Percentiles rank a stretch among this genome's conserved stretches.
These are phyloP conservation scores for Capromys pilorides DNA, from an alignment of 2,797 vertebrate genomes.

Conservation along the genomic window DNA sequence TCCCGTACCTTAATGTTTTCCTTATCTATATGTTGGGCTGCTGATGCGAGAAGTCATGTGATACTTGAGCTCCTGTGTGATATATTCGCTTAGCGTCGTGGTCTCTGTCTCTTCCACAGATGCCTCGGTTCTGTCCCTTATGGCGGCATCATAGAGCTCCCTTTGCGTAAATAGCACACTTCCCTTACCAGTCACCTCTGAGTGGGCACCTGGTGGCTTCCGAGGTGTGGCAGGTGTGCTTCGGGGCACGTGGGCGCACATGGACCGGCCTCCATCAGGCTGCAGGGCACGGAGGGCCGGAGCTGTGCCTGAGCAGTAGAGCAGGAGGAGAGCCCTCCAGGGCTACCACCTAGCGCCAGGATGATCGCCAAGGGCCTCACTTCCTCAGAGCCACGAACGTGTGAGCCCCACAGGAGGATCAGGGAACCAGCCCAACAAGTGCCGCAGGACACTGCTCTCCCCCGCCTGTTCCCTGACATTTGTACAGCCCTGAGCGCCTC, in stretches of 20 bases:
- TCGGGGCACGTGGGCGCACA: fast-evolving
- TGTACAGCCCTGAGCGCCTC: conserved; percentile 61
- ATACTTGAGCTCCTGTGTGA: neutral
- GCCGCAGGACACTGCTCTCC: neutral
- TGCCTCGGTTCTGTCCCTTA: neutral
- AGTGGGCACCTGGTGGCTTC: neutral
- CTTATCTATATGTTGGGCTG: neutral
- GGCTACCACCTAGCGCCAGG: neutral
- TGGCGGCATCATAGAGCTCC: neutral
- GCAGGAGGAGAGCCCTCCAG: neutral
- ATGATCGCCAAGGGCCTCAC: neutral
- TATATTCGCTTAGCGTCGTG: neutral
- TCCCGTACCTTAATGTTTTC: neutral
- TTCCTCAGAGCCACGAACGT: neutral
- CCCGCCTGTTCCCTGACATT: conserved; percentile 7
- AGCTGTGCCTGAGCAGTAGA: neutral
- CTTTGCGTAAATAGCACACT: neutral
- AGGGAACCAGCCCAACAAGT: neutral
- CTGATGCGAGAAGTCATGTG: neutral
- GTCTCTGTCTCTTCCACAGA: neutral
- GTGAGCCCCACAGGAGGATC: neutral
- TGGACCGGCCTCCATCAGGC: neutral
- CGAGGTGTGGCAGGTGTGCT: neutral
- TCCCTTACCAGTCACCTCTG: neutral
- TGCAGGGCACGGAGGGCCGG: neutral